Evolutionary conservation across 2,113 vertebrate genomes (phyloP).

Genomic region (Myiozetetes cayanensis): DNA sequence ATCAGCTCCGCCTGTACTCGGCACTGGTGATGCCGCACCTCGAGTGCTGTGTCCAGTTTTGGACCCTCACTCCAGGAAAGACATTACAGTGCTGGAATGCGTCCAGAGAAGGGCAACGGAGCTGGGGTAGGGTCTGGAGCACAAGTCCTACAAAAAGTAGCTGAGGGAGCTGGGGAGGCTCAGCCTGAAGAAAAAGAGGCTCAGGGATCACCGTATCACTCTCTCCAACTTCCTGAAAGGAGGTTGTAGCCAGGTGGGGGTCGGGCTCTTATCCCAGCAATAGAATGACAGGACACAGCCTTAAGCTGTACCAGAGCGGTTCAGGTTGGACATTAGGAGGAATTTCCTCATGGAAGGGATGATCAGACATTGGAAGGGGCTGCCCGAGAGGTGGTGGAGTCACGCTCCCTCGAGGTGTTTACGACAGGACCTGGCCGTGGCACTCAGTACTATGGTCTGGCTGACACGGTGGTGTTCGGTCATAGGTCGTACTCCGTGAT

Average conservation of each 20-base stretch:
- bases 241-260: not conserved
- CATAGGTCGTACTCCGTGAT: rapidly evolving
- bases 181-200: not conserved
- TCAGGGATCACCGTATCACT: not conserved
- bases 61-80: not conserved
- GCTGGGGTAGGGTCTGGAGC: not conserved
- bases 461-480: rapidly evolving
- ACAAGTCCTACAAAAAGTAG: rapidly evolving
- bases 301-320: too few species aligned
- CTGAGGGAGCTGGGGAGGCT: not conserved
- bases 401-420: too few species aligned
- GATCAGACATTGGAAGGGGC: not conserved
- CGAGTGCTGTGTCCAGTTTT: not conserved
- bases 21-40: not conserved
- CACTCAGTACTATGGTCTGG: rapidly evolving
- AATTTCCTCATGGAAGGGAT: not conserved
- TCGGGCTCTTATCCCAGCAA: not conserved
- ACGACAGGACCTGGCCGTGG: not conserved
- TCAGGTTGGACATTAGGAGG: rapidly evolving
- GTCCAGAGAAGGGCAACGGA: not conserved
- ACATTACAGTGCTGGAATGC: not conserved
- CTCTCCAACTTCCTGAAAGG: rapidly evolving
- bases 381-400: not conserved
- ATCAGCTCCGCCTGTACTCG: not conserved
- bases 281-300: not conserved